These are phyloP conservation scores for Nephrotoma guestfalica DNA, from an alignment of 2,888 invertebrate genomes.

Conservation along the genomic window DNA sequence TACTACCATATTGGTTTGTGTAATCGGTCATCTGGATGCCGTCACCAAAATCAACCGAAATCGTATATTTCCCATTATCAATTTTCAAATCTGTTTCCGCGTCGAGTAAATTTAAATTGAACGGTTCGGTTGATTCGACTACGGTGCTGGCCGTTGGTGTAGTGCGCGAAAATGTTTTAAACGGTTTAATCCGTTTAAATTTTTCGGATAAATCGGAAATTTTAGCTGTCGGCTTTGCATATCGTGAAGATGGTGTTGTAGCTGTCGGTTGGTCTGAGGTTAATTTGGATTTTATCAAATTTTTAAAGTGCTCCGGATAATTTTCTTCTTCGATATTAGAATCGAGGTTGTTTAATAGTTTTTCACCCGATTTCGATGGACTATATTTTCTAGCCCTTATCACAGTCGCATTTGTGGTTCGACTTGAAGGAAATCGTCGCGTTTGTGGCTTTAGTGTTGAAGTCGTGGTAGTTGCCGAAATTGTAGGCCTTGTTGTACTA, in stretches of 20 bases:
- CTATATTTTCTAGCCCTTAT: not conserved
- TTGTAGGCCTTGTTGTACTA: not conserved
- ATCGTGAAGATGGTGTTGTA: not conserved
- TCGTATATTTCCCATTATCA: not conserved
- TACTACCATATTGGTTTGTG: not conserved
- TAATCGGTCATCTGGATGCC: not conserved
- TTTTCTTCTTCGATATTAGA: conserved; percentile 43
- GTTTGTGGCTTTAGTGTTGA: not conserved
- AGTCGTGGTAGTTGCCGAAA: not conserved
- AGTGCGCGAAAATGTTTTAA: not conserved
- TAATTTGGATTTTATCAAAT: conserved; percentile 44
- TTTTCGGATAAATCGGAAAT: not conserved
- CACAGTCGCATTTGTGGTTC: not conserved
- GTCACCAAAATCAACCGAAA: not conserved
- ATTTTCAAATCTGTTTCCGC: not conserved
- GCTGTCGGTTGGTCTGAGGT: conserved; percentile 4
- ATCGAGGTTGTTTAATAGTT: not conserved
- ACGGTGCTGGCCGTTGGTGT: not conserved
- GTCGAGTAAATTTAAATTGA: not conserved
- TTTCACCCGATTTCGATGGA: not conserved
- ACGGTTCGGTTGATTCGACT: not conserved
- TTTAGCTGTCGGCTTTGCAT: not conserved
- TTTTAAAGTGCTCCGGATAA: conserved; percentile 50
- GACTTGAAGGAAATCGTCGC: not conserved
- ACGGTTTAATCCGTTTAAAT: not conserved